Evolutionary conservation across 2,888 invertebrate species (phyloP).

Genomic region (Ferdinandea cuprea): DNA sequence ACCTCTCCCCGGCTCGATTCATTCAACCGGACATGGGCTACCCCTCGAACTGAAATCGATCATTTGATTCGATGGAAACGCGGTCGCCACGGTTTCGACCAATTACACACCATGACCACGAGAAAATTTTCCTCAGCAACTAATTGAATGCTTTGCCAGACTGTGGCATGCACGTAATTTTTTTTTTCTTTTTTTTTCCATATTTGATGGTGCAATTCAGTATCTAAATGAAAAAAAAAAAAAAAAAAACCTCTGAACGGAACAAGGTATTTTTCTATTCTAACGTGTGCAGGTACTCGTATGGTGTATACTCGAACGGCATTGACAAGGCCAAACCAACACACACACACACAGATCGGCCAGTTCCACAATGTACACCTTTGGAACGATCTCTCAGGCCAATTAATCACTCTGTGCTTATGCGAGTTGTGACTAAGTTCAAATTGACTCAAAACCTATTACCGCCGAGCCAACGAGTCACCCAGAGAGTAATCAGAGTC

Average conservation of each 20-base stretch:
- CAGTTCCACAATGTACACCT: constrained; percentile 42
- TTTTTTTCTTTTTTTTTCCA: neutral
- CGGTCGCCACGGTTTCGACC: constrained; percentile 61
- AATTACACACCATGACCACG: constrained; percentile 64
- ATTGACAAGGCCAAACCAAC: constrained; percentile 69
- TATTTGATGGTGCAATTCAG: constrained; percentile 35
- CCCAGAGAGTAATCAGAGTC: constrained; percentile 11
- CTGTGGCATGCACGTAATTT: constrained; percentile 36
- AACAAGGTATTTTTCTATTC: constrained; percentile 57
- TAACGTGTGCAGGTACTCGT: neutral
- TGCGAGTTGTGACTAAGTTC: constrained; percentile 26
- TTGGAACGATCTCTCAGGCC: constrained; percentile 32
- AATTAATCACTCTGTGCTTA: constrained; percentile 59
- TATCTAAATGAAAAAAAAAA: constrained; percentile 1
- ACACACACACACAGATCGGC: neutral
- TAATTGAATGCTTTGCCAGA: constrained; percentile 62
- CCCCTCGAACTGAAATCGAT: constrained; percentile 35
- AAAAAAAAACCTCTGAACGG: constrained; percentile 37
- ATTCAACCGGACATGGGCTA: constrained; percentile 59
- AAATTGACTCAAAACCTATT: constrained; percentile 67
- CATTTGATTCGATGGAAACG: constrained; percentile 52
- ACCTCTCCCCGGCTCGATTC: constrained; percentile 40
- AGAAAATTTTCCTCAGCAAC: constrained; percentile 38
- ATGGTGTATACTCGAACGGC: constrained; percentile 55
- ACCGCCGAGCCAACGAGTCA: constrained; percentile 15